These are phyloP conservation scores for Chelonus formosanus DNA, from an alignment of 2,888 invertebrate genomes.

Conservation along the genomic window DNA sequence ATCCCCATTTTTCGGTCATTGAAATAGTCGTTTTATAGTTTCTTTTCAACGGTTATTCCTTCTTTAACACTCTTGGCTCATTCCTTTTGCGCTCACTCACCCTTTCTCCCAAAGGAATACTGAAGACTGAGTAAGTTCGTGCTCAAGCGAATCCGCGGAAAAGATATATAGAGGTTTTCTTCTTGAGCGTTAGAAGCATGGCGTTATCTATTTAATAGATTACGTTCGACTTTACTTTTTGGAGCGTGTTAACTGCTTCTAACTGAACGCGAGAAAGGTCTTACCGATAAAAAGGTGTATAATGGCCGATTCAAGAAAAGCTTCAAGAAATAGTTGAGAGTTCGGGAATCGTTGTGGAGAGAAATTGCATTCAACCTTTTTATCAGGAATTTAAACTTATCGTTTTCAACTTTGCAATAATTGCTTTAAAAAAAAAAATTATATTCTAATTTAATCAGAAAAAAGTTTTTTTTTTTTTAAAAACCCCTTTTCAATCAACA, in stretches of 20 bases:
- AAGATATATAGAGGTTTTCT: slow-evolving; percentile 26
- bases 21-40: slow-evolving; percentile 20
- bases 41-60: slow-evolving; percentile 13
- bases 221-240: slow-evolving; percentile 49
- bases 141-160: slow-evolving; percentile 30
- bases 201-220: slow-evolving; percentile 54
- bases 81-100: slow-evolving; percentile 13
- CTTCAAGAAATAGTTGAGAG: slow-evolving; percentile 12
- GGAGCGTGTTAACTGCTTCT: slow-evolving; percentile 48
- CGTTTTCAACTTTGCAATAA: slow-evolving; percentile 16
- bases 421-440: slow-evolving; percentile 12
- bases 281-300: slow-evolving; percentile 45
- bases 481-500: neutral
- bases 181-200: slow-evolving; percentile 20
- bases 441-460: neutral
- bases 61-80: slow-evolving; percentile 17
- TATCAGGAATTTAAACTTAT: neutral
- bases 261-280: slow-evolving; percentile 32
- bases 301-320: slow-evolving; percentile 38
- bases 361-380: slow-evolving; percentile 11
- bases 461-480: slow-evolving; percentile 11
- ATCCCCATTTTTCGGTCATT: slow-evolving; percentile 25
- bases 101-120: neutral
- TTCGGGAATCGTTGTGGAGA: slow-evolving; percentile 3
- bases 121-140: slow-evolving; percentile 16